Evolutionary conservation across 2,888 invertebrate genomes (phyloP).

Genomic region (Cenopis cana): DNA sequence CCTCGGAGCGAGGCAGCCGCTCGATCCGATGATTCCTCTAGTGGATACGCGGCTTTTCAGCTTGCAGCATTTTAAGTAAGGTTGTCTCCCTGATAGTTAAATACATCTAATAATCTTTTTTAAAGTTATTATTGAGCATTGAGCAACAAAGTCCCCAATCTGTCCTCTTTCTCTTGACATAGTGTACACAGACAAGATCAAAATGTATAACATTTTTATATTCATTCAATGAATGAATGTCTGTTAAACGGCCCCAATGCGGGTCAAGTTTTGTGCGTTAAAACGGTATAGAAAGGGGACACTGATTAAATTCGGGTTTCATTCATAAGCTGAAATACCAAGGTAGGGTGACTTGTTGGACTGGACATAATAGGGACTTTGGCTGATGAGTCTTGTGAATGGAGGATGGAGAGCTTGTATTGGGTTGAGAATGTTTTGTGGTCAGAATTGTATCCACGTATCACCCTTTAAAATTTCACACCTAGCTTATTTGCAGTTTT

Average conservation of each 20-base stretch:
- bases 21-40: too few relatives aligned
- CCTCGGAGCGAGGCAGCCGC: too few relatives aligned
- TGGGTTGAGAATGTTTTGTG: neutral
- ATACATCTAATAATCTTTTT: too few relatives aligned
- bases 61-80: too few relatives aligned
- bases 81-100: too few relatives aligned
- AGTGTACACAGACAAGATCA: neutral
- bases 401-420: neutral
- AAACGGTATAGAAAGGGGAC: conserved; percentile 50
- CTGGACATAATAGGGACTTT: conserved; percentile 17
- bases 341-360: conserved; percentile 24
- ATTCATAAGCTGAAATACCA: conserved; percentile 29
- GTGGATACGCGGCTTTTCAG: too few relatives aligned
- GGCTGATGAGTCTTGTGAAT: conserved; percentile 4
- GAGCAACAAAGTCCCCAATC: neutral
- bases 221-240: neutral
- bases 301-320: conserved; percentile 48
- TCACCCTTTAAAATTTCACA: neutral
- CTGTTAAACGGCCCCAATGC: conserved; percentile 22
- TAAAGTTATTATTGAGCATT: neutral
- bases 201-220: neutral
- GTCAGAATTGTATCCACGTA: neutral
- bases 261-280: conserved; percentile 49
- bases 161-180: neutral
- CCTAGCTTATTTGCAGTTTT: too few relatives aligned